Evolutionary conservation across 2,888 invertebrate genomes (phyloP).

Genomic region (Bombylius discolor): DNA sequence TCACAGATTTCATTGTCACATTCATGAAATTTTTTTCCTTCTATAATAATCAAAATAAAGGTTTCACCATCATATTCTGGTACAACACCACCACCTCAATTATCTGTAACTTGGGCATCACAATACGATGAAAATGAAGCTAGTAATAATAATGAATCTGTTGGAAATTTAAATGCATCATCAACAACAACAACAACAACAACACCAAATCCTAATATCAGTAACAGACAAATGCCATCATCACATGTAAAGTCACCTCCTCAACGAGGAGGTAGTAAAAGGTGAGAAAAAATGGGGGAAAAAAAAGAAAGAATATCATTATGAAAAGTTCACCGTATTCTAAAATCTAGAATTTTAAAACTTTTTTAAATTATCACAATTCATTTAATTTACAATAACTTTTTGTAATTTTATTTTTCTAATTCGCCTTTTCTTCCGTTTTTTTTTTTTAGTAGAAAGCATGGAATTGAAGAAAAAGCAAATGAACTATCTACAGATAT

Average conservation of each 20-base stretch:
- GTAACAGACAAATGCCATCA: background rate
- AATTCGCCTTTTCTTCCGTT: background rate
- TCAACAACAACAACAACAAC: background rate
- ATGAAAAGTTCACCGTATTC: no score
- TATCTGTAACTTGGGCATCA: slow-evolving; percentile 36
- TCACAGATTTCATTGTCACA: no score
- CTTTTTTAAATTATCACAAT: no score
- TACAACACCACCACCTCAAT: slow-evolving; percentile 30
- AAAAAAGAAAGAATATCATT: background rate
- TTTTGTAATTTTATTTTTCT: no score
- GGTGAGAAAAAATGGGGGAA: slow-evolving; percentile 4
- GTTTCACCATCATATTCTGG: slow-evolving; percentile 14
- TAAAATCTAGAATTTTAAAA: no score
- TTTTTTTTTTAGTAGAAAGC: slow-evolving; percentile 1
- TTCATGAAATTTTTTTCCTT: no score
- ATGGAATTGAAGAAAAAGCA: slow-evolving; percentile 19
- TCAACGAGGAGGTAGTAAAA: slow-evolving; percentile 20
- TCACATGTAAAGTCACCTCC: slow-evolving; percentile 21
- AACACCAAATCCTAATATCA: no score
- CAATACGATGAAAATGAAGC: slow-evolving; percentile 26
- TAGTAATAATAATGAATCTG: background rate
- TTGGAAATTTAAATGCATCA: background rate
- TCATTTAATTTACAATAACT: no score
- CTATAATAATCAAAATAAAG: background rate
- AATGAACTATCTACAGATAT: slow-evolving; percentile 19